phyloP scores from a whole-genome alignment of 2,113 vertebrate genomes.

The Peromyscus californicus region DNA sequence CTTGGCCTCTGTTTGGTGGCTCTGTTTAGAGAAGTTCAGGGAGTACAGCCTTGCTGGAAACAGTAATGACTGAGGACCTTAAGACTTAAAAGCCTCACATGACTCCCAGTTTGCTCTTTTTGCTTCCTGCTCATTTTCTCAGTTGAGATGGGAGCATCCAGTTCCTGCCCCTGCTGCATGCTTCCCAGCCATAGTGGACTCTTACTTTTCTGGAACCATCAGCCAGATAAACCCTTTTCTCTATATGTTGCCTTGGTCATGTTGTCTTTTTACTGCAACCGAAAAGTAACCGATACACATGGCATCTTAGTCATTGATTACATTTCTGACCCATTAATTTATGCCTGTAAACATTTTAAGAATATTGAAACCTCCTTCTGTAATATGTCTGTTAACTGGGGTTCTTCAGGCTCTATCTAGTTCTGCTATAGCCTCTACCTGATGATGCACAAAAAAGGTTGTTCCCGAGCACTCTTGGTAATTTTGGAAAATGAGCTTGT shows the following conservation, averaged over 20 bases:
- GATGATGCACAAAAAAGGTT: not conserved
- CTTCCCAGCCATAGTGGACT: not conserved
- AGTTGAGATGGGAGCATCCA: not conserved
- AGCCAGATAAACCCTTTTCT: not conserved
- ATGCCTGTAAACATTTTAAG: slow-evolving; percentile 29
- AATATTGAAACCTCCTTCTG: not conserved
- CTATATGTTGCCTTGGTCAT: not conserved
- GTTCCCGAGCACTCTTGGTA: not conserved
- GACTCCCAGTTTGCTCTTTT: not conserved
- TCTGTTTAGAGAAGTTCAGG: not conserved
- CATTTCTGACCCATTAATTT: not conserved
- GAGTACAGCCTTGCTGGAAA: not conserved
- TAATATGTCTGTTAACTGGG: not conserved
- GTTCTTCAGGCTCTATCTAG: not conserved
- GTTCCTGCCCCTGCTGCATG: too few species aligned
- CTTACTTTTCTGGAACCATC: not conserved
- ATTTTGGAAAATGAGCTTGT: slow-evolving; percentile 14
- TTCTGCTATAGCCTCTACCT: not conserved
- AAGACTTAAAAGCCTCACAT: not conserved
- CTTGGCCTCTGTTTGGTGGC: not conserved
- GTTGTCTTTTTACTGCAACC: not conserved
- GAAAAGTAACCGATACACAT: not conserved
- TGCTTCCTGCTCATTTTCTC: not conserved
- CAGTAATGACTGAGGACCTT: not conserved
- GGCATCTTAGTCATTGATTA: not conserved